Evolutionary conservation across 2,797 vertebrate genomes (phyloP).

Genomic region (Margarornis squamiger): DNA sequence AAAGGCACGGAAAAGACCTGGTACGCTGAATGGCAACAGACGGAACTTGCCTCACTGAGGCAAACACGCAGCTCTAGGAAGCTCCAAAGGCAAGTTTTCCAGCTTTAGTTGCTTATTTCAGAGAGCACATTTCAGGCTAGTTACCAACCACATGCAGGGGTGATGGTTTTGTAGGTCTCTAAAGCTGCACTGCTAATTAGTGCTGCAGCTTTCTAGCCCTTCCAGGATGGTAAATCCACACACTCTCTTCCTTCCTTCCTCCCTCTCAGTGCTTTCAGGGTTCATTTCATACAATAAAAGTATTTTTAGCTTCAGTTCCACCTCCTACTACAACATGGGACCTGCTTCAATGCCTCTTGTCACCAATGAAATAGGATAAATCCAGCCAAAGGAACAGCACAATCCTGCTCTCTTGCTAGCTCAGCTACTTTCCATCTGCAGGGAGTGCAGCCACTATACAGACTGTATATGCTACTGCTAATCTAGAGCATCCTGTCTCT

Average conservation of each 20-base stretch:
- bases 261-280: not conserved
- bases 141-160: not conserved
- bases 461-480: not conserved
- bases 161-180: not conserved
- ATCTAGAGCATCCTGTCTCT: conserved; percentile 1
- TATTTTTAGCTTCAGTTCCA: conserved; percentile 36
- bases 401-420: not conserved
- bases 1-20: not conserved
- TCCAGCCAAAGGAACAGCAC: not conserved
- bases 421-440: not conserved
- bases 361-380: not conserved
- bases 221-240: not conserved
- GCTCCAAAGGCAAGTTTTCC: not conserved
- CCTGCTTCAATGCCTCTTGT: not conserved
- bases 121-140: not conserved
- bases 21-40: not conserved
- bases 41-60: not conserved
- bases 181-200: not conserved
- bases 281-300: not conserved
- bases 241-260: not conserved
- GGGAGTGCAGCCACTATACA: not conserved
- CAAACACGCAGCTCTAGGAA: not conserved
- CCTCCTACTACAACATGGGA: not conserved
- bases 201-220: not conserved
- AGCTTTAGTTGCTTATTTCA: not conserved